Evolutionary conservation across 2,113 vertebrate species (phyloP), one percentile per base, ranked within the genome.

Genomic region (Cairina moschata): DNA sequence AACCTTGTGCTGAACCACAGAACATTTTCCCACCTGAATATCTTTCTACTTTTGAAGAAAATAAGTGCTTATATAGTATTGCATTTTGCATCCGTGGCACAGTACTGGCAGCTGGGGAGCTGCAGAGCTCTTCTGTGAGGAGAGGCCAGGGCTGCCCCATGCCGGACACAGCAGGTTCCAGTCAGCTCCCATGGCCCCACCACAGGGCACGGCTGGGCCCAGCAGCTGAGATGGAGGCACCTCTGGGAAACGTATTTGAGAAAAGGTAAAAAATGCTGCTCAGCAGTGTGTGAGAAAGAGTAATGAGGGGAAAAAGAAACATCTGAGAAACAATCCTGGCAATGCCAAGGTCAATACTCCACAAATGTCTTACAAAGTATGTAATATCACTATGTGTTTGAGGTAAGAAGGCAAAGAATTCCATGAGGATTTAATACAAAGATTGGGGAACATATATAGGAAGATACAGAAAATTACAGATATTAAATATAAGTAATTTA

Each of bases 181-280:
- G 26, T 18, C 0, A 0, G 28, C 13, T 76, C 46, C 23, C 8
- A 1, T 25, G 2, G 0, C 1, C 17, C 10, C 17, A 5, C 15
- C 0, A 0, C 13, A 59, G 38, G 50, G 38, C 4, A 0, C 0
- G 0, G 15, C 69, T 32, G 20, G 36, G 14, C 13, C 48, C 16
- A 1, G 0, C 0, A 4, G n/a, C 4, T 0, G 0, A 2, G 13
- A 9, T 0, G 0, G 2, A 2, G 10, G 3, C 0, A 2, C 3
- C 3, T 11, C 0, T 0, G 3, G 5, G 21, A 4, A 56, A 8
- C 0, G 12, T 40, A 0, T 17, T 8, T 31, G 69, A 73, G 54
- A 73, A 54, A 69, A 5, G 13, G 21, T 1, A 69, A 75, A 68
- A 73, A 62, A 7, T 8, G 7, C 11, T 75, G 3, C 1, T 0